Evolutionary conservation across 2,888 invertebrate species (phyloP), one percentile per base, ranked within the genome.

Genomic region (Euproctis similis): DNA sequence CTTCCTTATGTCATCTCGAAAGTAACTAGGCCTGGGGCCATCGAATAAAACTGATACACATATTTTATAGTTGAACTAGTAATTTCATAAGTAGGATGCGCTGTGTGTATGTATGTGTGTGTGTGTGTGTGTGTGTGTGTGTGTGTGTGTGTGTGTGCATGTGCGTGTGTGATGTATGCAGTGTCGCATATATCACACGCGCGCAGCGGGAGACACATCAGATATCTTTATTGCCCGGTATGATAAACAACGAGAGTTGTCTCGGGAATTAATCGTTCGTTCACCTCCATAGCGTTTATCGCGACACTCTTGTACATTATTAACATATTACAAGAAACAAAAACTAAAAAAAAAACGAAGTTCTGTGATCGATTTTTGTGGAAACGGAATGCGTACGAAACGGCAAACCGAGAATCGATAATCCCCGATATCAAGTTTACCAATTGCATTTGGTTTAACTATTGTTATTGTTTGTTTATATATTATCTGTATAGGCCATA

Each of bases 171-270:
- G 9, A 42, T 32, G 42, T n/a, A 42, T 48, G 45, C 38, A 42
- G 39, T 31, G 36, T 36, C 38, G 42, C 39, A 49, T 55, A 48
- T 46, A 42, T 53, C 56, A 58, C 39, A 34, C 39, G 36, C 31
- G 33, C 45, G 39, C 48, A 49, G 48, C 43, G 45, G 44, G 48
- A 42, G 43, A 49, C 46, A 56, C 64, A 59, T 61, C 56, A 53
- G 63, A 70, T 73, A 71, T 71, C 71, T 72, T 77, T 76, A 76
- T 74, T 72, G 42, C 62, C 51, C 43, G 54, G 54, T 60, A 51
- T 64, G 67, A 73, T 73, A 77, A 73, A 68, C 57, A 64, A 63
- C 60, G 65, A 61, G 65, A 66, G 62, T 59, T 69, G 60, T 70
- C 63, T 49, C 47, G 53, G 42, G 59, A 62, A 74, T 78, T 70